Conservation (phyloP, 2,888 invertebrate genomes). For the Lasius fuliginosus region DNA sequence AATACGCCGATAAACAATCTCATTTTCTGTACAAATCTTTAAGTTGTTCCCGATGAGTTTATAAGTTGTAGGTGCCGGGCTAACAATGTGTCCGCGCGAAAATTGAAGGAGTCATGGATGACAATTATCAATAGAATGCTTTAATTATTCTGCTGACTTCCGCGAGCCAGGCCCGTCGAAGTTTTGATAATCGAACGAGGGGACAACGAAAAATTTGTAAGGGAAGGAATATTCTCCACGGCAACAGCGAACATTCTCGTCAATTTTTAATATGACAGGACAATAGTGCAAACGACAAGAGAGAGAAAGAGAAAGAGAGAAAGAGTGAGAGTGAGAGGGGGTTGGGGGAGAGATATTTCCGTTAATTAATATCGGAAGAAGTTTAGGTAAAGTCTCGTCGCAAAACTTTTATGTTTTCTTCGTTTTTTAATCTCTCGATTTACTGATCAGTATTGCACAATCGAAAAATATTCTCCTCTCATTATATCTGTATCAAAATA, state of each 20-base stretch:
- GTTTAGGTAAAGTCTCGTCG: slow-evolving; percentile 27
- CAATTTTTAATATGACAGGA: slow-evolving; percentile 64
- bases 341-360: background rate
- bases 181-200: slow-evolving; percentile 74
- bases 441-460: background rate
- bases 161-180: slow-evolving; percentile 59
- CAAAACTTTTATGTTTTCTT: slow-evolving; percentile 60
- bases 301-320: background rate
- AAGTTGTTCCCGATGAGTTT: slow-evolving; percentile 50
- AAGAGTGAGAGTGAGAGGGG: too few relatives aligned
- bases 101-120: slow-evolving; percentile 75
- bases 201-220: slow-evolving; percentile 47
- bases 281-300: slow-evolving; percentile 36
- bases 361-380: slow-evolving; percentile 59
- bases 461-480: background rate
- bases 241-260: slow-evolving; percentile 66
- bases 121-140: slow-evolving; percentile 78
- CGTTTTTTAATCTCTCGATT: slow-evolving; percentile 29
- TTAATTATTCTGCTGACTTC: slow-evolving; percentile 77
- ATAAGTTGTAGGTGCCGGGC: slow-evolving; percentile 39
- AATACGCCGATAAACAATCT: slow-evolving; percentile 35
- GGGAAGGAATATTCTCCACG: slow-evolving; percentile 50
- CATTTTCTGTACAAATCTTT: slow-evolving; percentile 25
- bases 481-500: background rate
- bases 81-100: slow-evolving; percentile 71